Base-by-base conservation (phyloP, 1,140 invertebrate species). In the Drosophila kanapiae region DNA sequence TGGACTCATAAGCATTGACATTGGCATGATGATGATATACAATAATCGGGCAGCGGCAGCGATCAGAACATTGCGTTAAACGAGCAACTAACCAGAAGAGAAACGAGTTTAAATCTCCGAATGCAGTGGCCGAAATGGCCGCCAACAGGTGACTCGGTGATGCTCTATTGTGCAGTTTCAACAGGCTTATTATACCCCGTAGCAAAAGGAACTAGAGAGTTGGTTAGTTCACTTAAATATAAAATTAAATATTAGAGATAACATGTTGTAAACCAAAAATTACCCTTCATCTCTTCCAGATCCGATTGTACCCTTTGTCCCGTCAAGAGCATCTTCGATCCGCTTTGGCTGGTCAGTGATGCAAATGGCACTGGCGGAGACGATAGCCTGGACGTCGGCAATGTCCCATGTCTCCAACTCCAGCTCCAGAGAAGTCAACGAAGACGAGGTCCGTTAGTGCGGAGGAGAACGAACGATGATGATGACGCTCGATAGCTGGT, bases 1-100 rank as follows among this genome's bases (percentile, higher is more conserved):
- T 40, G 53, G 60, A 62, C 77, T 85, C 72, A 83, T 77, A 88
- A 74, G 60, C 84, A 77, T 80, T 76, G 80, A 67, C 83, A 80
- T 71, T 65, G 67, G 42, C 27, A 37, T 64, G 80, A 87, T 87
- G 85, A 88, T 88, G 85, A 88, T 88, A 87, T 87, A 87, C 84
- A 87, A 87, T 87, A 87, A 87, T 87, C 84, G 84, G 79, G 69
- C 84, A 83, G 49, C 69, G 68, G 57, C 68, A 59, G 82, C 60
- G 70, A 79, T 80, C 76, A 87, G 83, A 88, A 88, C 83, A 86
- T 82, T 82, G 79, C 83, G 75, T 72, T 72, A 82, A 76, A 82
- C 83, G 79, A 79, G 59, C 82, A 42, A 62, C 53, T 74, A 49
- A 60, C 62, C 64, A 85, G 51, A 62, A 69, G 62, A 59, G 38